These are phyloP conservation scores for Agraylea sexmaculata DNA, from an alignment of 1,140 invertebrate genomes.

Conservation along the genomic window DNA sequence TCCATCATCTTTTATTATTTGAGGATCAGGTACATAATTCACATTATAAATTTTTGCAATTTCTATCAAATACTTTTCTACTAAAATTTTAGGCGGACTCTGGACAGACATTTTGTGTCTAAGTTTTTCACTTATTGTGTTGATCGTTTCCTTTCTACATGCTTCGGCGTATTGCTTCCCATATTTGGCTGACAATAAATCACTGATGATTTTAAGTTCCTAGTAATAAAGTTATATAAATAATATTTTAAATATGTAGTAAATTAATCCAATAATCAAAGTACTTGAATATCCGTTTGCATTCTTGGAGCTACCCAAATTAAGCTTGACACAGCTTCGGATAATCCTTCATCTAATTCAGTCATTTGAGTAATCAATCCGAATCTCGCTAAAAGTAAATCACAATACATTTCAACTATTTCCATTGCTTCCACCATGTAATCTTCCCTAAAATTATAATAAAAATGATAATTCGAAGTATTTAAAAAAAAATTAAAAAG, in stretches of 20 bases:
- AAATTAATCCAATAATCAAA: not conserved
- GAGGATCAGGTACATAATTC: slow-evolving; percentile 84
- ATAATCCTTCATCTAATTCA: slow-evolving; percentile 87
- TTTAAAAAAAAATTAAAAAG: not conserved
- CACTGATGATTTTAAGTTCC: slow-evolving; percentile 86
- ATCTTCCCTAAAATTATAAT: slow-evolving; percentile 74
- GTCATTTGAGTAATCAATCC: slow-evolving; percentile 97
- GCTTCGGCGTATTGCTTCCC: slow-evolving; percentile 85
- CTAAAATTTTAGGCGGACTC: slow-evolving; percentile 88
- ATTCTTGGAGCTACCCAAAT: slow-evolving; percentile 93
- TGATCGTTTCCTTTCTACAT: slow-evolving; percentile 70
- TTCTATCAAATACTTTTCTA: slow-evolving; percentile 92
- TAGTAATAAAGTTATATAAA: slow-evolving; percentile 22
- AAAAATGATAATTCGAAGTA: slow-evolving; percentile 1
- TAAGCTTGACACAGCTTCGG: slow-evolving; percentile 90
- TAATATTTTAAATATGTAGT: not conserved
- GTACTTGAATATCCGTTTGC: slow-evolving; percentile 62
- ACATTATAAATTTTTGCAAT: slow-evolving; percentile 94
- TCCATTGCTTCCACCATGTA: slow-evolving; percentile 99
- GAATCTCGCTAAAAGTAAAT: slow-evolving; percentile 92
- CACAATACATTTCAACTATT: slow-evolving; percentile 98
- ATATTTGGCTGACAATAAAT: slow-evolving; percentile 86
- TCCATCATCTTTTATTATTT: slow-evolving; percentile 76
- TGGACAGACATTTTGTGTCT: slow-evolving; percentile 94
- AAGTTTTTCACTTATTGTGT: slow-evolving; percentile 78